A percentile compares a stretch with the other conserved stretches of the same genome.
Conservation (phyloP, 30 jellyfish, hydroid and myxozoan genomes). For the Aurelia sp. region DNA sequence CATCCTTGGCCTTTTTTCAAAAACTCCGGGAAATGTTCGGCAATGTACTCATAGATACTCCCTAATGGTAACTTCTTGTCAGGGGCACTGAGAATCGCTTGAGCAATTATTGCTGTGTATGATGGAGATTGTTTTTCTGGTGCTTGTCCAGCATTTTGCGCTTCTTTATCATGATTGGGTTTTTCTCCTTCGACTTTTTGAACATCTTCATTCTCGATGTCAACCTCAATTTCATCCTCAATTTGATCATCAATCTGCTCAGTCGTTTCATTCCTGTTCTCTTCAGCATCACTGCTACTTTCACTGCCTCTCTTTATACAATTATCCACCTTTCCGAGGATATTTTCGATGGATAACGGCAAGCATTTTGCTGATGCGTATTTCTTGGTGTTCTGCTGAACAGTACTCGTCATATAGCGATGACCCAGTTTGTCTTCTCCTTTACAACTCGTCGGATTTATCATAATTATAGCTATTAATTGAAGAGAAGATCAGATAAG, state of each 20-base stretch:
- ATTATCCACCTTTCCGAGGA: slow-evolving; percentile 61
- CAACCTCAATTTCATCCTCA: slow-evolving; percentile 51
- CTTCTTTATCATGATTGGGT: slow-evolving; percentile 12
- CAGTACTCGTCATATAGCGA: slow-evolving; percentile 51
- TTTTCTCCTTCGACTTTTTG: slow-evolving; percentile 16
- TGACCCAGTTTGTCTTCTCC: slow-evolving; percentile 57
- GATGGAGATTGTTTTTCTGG: slow-evolving; percentile 85
- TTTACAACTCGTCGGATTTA: slow-evolving; percentile 30
- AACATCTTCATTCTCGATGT: slow-evolving; percentile 40
- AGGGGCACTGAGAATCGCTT: slow-evolving; percentile 93
- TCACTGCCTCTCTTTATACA: slow-evolving; percentile 13
- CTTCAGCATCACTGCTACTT: slow-evolving; percentile 16
- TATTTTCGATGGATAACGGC: slow-evolving; percentile 77
- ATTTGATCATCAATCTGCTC: not conserved
- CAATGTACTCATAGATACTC: slow-evolving; percentile 90
- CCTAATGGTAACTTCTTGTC: slow-evolving; percentile 97
- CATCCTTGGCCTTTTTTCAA: slow-evolving; percentile 99
- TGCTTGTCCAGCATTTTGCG: slow-evolving; percentile 15
- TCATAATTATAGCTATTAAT: slow-evolving; percentile 28
- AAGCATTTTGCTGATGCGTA: slow-evolving; percentile 34
- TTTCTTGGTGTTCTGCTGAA: slow-evolving; percentile 43
- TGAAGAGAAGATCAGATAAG: slow-evolving; percentile 40
- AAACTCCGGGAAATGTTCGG: slow-evolving; percentile 96
- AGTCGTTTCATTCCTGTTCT: not conserved
- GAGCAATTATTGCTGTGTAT: slow-evolving; percentile 97